Evolutionary conservation across 2,797 vertebrate genomes (phyloP), one percentile per base, ranked within the genome.

Genomic region (Neoniphon sammara): DNA sequence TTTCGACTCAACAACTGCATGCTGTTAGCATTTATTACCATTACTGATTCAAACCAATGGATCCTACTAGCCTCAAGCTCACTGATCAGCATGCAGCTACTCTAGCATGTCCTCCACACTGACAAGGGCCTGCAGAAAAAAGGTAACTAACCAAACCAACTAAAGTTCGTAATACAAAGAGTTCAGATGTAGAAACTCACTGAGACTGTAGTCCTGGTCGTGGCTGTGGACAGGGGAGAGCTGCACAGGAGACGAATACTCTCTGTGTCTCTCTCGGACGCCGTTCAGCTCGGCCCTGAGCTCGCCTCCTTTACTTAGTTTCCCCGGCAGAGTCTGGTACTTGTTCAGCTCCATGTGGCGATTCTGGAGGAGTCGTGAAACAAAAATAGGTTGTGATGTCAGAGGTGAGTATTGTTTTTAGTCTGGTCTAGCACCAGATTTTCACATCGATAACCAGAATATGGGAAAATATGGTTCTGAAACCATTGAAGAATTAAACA

Each of bases 251-350:
- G 92, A 89, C 4, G 75, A 72, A 4, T 88, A 86, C 4, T 88
- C 87, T 1, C 52, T 62, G 10, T 93, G 92, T 71, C 90, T 88
- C 14, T 94, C 94, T 73, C 91, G 84, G 21, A 94, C 92, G 7
- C 94, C 94, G 0, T 96, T 97, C 79, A 94, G 90, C 3, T 90
- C 85, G 0, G 87, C 31, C 18, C 90, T 95, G 77, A 81, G 92
- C 0, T 91, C 86, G 0, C 85, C 62, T 44, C 91, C 93, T 23
- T 73, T 81, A 9, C 92, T 87, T 68, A 95, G 92, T 80, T 98
- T 99, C 39, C 97, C 97, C 0, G 97, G 97, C 59, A 98, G 87
- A 0, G 98, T 99, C 73, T 95, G 96, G 79, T 97, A 98, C 85
- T 95, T 97, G 89, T 91, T 96, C 80, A 94, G 81, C 8, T 92